Conservation (phyloP, 2,797 vertebrate genomes). For the Mormyrus hasselquistii region DNA sequence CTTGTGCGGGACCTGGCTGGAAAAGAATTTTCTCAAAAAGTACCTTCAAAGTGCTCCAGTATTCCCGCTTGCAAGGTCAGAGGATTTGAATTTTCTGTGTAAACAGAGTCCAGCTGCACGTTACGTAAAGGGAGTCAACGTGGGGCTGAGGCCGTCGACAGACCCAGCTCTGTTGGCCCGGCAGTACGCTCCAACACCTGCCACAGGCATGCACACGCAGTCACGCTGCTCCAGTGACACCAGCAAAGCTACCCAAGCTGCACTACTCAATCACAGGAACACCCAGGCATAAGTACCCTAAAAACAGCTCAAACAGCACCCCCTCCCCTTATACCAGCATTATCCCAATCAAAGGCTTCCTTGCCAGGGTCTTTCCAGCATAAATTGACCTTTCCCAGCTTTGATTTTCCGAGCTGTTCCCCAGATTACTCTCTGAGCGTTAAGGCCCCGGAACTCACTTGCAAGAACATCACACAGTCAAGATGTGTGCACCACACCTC, state of each 20-base stretch:
- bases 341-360: no score
- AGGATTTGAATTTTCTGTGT: neutral
- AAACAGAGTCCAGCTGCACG: slow-evolving; percentile 2
- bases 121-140: neutral
- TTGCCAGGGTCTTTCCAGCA: neutral
- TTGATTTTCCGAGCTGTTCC: slow-evolving; percentile 39
- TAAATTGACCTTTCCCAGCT: neutral
- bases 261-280: slow-evolving; percentile 24
- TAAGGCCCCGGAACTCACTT: neutral
- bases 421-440: slow-evolving; percentile 31
- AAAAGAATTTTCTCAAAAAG: neutral
- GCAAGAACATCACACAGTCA: neutral
- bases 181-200: neutral
- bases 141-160: neutral
- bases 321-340: neutral
- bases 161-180: neutral
- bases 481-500: neutral
- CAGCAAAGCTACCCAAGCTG: slow-evolving; percentile 8
- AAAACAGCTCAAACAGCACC: slow-evolving; percentile 15
- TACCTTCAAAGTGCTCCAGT: neutral
- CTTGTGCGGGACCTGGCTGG: neutral
- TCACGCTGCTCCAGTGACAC: neutral
- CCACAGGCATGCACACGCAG: neutral
- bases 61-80: neutral
- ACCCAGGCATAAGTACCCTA: slow-evolving; percentile 29